Evolutionary conservation across 2,888 invertebrate genomes (phyloP).

Genomic region (Pristionchus arcanus): DNA sequence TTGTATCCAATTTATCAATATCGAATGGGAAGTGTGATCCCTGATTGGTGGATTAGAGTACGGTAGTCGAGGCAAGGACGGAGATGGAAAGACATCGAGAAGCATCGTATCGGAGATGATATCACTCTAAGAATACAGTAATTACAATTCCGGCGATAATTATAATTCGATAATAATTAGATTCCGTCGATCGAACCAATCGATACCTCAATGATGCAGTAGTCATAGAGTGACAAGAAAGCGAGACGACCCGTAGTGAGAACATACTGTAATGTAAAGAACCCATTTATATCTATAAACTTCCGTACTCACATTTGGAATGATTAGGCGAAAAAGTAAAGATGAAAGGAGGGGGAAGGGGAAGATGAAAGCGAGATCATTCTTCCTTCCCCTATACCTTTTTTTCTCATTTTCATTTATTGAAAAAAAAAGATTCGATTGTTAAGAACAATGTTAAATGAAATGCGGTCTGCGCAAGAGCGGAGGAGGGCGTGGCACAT

Average conservation of each 20-base stretch:
- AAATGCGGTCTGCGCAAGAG: too few species aligned
- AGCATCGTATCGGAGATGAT: background rate
- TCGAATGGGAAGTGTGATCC: conserved; percentile 33
- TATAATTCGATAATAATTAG: too few species aligned
- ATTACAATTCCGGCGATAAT: too few species aligned
- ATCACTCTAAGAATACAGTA: background rate
- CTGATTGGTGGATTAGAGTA: conserved; percentile 41
- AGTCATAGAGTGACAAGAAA: background rate
- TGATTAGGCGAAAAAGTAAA: conserved; percentile 15
- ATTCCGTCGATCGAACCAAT: background rate
- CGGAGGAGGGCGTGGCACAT: too few species aligned
- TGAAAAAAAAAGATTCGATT: too few species aligned
- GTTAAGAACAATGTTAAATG: too few species aligned
- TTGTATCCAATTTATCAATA: background rate
- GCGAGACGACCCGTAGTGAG: conserved; percentile 51
- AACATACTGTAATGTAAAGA: background rate
- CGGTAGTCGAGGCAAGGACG: background rate
- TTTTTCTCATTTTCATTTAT: too few species aligned
- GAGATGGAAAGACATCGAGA: conserved; percentile 36
- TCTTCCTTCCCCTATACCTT: too few species aligned
- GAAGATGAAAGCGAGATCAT: background rate
- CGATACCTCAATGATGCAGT: conserved; percentile 11
- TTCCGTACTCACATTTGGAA: background rate
- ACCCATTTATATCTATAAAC: background rate
- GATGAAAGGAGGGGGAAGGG: background rate